Conservation (phyloP, 2,888 invertebrate species). For the Lithophane leautieri region DNA sequence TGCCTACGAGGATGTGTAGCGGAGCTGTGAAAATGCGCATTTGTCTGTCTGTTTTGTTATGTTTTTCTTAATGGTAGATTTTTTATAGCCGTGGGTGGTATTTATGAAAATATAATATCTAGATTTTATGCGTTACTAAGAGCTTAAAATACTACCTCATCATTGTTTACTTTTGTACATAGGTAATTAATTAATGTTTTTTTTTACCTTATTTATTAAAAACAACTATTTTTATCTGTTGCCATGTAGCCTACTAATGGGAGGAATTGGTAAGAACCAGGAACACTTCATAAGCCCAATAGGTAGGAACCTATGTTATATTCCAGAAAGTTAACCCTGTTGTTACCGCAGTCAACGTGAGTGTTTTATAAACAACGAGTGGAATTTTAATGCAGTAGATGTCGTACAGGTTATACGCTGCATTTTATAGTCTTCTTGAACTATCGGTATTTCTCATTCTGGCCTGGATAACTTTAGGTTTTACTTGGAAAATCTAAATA, state of each 20-base stretch:
- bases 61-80: too few species aligned
- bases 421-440: conserved; percentile 4
- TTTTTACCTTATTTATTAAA: neutral
- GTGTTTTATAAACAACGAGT: neutral
- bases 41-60: too few species aligned
- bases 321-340: neutral
- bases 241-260: neutral
- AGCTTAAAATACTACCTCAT: too few species aligned
- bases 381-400: conserved; percentile 13
- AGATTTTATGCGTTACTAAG: too few species aligned
- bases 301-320: neutral
- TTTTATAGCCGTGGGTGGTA: too few species aligned
- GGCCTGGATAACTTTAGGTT: neutral
- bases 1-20: too few species aligned
- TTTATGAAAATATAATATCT: too few species aligned
- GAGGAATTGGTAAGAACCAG: neutral
- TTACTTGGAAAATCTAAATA: neutral
- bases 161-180: too few species aligned
- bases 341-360: neutral
- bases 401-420: neutral
- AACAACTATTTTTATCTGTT: neutral
- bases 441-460: neutral
- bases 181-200: too few species aligned
- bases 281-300: too few species aligned
- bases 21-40: too few species aligned